A percentile compares a stretch with the other conserved stretches of the same genome.
phyloP scores from a whole-genome alignment of 1,140 invertebrate genomes.

The Philaenus spumarius region DNA sequence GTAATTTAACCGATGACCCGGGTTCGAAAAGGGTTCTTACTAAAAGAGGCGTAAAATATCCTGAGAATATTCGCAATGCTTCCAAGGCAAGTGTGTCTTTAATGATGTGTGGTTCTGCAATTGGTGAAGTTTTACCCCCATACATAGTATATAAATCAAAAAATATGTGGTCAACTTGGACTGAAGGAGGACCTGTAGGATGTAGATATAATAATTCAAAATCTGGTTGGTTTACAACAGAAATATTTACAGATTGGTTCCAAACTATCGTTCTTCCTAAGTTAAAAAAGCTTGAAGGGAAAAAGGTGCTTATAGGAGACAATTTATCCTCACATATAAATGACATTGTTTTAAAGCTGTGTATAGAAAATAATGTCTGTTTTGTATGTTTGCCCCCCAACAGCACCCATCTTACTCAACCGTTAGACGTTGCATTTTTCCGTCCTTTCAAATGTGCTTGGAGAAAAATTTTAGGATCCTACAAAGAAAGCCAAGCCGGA shows the following conservation, averaged over 20 bases:
- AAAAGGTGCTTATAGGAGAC: conserved; percentile 35
- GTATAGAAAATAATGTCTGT: conserved; percentile 34
- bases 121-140: conserved; percentile 29
- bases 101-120: conserved; percentile 26
- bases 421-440: conserved; percentile 40
- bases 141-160: conserved; percentile 39
- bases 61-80: conserved; percentile 23
- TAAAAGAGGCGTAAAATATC: conserved; percentile 19
- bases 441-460: conserved; percentile 37
- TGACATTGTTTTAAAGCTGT: conserved; percentile 31
- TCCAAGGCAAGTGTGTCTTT: conserved; percentile 20
- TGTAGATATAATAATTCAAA: conserved; percentile 16
- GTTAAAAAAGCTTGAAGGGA: conserved; percentile 22
- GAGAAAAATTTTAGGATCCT: conserved; percentile 25
- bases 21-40: conserved; percentile 30
- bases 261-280: conserved; percentile 26
- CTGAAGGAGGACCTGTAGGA: conserved; percentile 31
- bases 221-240: conserved; percentile 11
- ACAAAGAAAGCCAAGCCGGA: too few relatives aligned
- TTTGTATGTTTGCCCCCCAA: conserved; percentile 40
- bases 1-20: conserved; percentile 38
- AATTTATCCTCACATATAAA: conserved; percentile 38
- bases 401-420: conserved; percentile 39
- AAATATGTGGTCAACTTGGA: conserved; percentile 37
- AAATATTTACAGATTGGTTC: conserved; percentile 32